Base-by-base conservation (phyloP, 2,113 vertebrate genomes). In the Etia nguti region DNA sequence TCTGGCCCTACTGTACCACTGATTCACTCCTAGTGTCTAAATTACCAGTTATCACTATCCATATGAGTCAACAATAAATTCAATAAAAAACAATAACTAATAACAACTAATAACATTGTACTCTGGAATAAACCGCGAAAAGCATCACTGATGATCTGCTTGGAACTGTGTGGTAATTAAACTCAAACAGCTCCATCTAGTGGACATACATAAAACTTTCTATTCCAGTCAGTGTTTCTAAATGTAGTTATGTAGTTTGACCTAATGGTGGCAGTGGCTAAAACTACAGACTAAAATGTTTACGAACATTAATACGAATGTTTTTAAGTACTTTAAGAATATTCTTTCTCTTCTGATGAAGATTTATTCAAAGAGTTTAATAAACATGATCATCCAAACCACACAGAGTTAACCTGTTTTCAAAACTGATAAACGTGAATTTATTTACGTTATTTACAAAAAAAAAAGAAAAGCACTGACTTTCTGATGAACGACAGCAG, bases 61-160 rank as follows among this genome's bases (percentile, higher is more conserved):
- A 12, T 59, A 15, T 59, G 57, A 0, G 0, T 1, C 26, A 60
- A 31, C 57, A 60, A 10, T 18, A 60, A 60, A 60, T 31, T 0
- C 4, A 18, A 60, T 60, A 31, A 2, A 31, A 31, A 60, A 18
- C 31, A 0, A 10, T 0, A 0, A 10, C 57, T 60, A 60, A 57
- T 26, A 57, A 57, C 55, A 57, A 60, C 31, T 60, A 60, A 60
- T 59, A 31, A 31, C 15, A 59, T 2, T 59, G 57, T 10, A 59
- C 26, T 59, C 57, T 31, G 57, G 57, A 59, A 59, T 59, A 59
- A 59, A 59, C 8, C 0, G 26, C 18, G 57, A 59, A 59, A 59
- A 0, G 57, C 57, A 31, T 1, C 57, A 6, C 26, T 60, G 2
- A 60, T 6, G 57, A 60, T 0, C 15, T 60, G 26, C 8, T 60